phyloP scores from a whole-genome alignment of 2,888 invertebrate species.

The Diplolepis rosae region DNA sequence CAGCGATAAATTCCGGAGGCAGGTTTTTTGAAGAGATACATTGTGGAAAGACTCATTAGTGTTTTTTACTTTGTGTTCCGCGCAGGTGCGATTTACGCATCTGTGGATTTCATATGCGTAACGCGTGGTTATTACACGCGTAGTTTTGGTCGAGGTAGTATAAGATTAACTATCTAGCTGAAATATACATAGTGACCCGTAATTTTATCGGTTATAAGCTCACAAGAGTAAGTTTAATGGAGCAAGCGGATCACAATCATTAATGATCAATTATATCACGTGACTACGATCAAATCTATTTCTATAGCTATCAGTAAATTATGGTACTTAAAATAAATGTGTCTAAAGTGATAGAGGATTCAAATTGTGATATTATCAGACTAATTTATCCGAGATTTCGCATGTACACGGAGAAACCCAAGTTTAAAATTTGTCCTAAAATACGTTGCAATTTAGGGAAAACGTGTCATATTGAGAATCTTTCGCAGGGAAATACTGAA shows the following conservation, averaged over 20 bases:
- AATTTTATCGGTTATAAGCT: conserved; percentile 18
- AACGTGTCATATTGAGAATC: too few relatives aligned
- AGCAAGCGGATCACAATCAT: conserved; percentile 54
- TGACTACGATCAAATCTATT: neutral
- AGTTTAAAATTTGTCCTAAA: too few relatives aligned
- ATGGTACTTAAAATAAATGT: neutral
- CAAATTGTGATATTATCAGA: too few relatives aligned
- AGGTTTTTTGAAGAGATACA: neutral
- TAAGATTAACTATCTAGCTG: neutral
- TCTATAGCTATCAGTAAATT: neutral
- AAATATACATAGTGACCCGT: conserved; percentile 1
- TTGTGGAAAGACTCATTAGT: neutral
- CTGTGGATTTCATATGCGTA: conserved; percentile 7
- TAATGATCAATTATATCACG: conserved; percentile 52
- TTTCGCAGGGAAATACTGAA: too few relatives aligned
- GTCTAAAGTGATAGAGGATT: neutral
- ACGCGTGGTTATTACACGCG: conserved; percentile 9
- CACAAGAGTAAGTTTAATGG: conserved; percentile 55
- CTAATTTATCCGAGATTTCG: too few relatives aligned
- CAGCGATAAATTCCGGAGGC: neutral
- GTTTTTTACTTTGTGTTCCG: neutral
- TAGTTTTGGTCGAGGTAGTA: neutral
- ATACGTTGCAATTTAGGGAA: too few relatives aligned
- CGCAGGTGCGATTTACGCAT: neutral
- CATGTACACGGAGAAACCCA: too few relatives aligned